Conservation (phyloP, 2,797 vertebrate species). For the Crenuchus spilurus region DNA sequence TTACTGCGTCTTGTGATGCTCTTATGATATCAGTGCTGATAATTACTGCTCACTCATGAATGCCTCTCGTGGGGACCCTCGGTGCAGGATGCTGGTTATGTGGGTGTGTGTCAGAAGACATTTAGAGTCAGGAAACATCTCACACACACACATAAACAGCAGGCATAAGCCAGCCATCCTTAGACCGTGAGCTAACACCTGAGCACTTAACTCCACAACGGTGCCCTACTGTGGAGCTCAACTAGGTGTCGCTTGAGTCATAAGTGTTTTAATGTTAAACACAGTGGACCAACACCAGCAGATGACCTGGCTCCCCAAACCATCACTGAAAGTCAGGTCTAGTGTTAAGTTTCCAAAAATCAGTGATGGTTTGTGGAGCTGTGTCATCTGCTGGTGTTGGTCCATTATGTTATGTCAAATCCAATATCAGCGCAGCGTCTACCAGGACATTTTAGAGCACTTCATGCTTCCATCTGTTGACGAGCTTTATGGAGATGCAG, state of each 20-base stretch:
- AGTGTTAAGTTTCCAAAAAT: too few species aligned
- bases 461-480: too few species aligned
- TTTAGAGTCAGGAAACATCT: constrained; percentile 25
- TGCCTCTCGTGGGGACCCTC: constrained; percentile 32
- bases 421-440: too few species aligned
- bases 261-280: too few species aligned
- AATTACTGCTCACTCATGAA: constrained; percentile 42
- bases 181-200: constrained; percentile 68
- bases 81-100: constrained; percentile 9
- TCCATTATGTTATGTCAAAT: too few species aligned
- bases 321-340: too few species aligned
- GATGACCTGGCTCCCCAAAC: too few species aligned
- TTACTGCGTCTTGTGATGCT: constrained; percentile 48
- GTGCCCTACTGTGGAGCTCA: constrained; percentile 41
- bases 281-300: too few species aligned
- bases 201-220: constrained; percentile 75
- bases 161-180: constrained; percentile 60
- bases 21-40: constrained; percentile 46
- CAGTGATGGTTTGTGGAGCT: too few species aligned
- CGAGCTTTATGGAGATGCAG: too few species aligned
- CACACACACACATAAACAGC: constrained; percentile 26
- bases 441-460: too few species aligned
- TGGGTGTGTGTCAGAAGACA: constrained; percentile 23
- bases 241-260: constrained; percentile 61
- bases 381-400: too few species aligned